Conservation (phyloP, 2,113 vertebrate genomes). For the Salvelinus fontinalis region DNA sequence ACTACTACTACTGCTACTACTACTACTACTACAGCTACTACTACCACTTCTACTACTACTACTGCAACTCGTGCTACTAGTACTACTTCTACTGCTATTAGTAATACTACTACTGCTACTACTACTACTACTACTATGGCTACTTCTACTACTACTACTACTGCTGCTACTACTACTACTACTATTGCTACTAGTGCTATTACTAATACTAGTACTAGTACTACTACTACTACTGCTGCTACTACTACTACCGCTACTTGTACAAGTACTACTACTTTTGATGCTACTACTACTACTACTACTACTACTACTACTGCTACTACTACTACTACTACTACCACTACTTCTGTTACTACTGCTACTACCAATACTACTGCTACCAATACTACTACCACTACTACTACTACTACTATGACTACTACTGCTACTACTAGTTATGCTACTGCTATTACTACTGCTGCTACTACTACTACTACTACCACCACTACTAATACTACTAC, state of each 20-base stretch:
- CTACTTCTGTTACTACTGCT: background rate
- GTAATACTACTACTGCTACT: too few relatives aligned
- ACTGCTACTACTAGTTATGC: background rate
- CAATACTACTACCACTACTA: background rate
- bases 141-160: too few relatives aligned
- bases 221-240: background rate
- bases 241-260: background rate
- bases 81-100: too few relatives aligned
- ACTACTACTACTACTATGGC: too few relatives aligned
- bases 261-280: background rate
- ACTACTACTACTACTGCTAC: background rate
- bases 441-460: background rate
- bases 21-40: too few relatives aligned
- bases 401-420: background rate
- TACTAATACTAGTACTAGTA: background rate
- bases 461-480: background rate
- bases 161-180: too few relatives aligned
- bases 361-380: background rate
- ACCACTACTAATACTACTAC: background rate
- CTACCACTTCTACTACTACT: too few relatives aligned
- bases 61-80: fast-evolving
- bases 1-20: too few relatives aligned
- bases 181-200: background rate
- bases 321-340: background rate
- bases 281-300: background rate